phyloP scores from a whole-genome alignment of 2,797 vertebrate species.

The Gadopsis bispinosus region DNA sequence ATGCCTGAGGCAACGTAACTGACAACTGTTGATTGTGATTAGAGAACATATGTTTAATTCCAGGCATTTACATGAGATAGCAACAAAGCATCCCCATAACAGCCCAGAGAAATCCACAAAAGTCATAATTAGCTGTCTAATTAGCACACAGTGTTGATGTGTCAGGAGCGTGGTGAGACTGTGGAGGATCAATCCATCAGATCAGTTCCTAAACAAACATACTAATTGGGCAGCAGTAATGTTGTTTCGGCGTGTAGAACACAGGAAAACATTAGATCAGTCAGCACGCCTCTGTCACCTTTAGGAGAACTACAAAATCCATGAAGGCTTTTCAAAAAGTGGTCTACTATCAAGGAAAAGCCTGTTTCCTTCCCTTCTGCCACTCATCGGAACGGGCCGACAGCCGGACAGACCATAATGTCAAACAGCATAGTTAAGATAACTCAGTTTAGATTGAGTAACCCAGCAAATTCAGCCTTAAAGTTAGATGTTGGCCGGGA shows the following conservation, averaged over 20 bases:
- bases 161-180: constrained; percentile 16
- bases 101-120: constrained; percentile 26
- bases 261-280: not conserved
- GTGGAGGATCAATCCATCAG: constrained; percentile 36
- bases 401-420: not conserved
- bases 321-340: too few species aligned
- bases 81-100: constrained; percentile 6
- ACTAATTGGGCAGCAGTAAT: constrained; percentile 18
- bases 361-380: not conserved
- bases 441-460: not conserved
- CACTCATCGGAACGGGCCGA: not conserved
- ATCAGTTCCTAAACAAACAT: constrained; percentile 32
- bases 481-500: not conserved
- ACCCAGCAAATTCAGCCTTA: too few species aligned
- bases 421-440: too few species aligned
- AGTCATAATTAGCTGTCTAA: constrained; percentile 57
- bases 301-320: not conserved
- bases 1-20: not conserved
- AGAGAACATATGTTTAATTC: constrained; percentile 38
- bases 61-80: constrained; percentile 28
- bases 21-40: constrained; percentile 17
- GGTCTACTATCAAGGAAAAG: not conserved
- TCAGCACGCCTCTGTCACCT: not conserved
- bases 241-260: not conserved
- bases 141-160: constrained; percentile 40